These are phyloP conservation scores for Embiotoca jacksoni DNA, from an alignment of 2,113 vertebrate species.

Conservation along the genomic window DNA sequence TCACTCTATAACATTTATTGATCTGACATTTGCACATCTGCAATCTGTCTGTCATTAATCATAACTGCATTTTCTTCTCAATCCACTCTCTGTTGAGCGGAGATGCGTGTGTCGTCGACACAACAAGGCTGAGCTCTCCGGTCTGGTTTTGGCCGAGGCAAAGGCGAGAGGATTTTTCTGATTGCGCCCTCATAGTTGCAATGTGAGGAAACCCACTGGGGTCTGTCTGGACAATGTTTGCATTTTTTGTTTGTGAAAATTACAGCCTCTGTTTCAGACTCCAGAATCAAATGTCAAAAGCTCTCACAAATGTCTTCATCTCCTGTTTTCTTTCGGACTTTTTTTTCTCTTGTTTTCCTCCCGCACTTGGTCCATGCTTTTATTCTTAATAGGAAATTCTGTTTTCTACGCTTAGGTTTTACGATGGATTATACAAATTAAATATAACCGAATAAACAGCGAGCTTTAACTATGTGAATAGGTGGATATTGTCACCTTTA, in stretches of 20 bases:
- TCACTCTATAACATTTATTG: constrained; percentile 47
- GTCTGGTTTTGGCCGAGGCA: constrained; percentile 31
- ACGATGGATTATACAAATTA: background rate
- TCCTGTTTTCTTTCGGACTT: constrained; percentile 20
- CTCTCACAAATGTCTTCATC: constrained; percentile 38
- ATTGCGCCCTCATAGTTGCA: constrained; percentile 62
- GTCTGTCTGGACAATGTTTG: constrained; percentile 22
- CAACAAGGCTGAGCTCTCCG: background rate
- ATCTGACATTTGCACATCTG: constrained; percentile 65
- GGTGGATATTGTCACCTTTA: background rate
- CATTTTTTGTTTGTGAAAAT: constrained; percentile 26
- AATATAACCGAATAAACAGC: background rate
- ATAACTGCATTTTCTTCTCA: constrained; percentile 30
- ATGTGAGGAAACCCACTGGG: constrained; percentile 39
- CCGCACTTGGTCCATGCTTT: background rate
- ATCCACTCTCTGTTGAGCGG: constrained; percentile 10
- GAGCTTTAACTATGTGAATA: background rate
- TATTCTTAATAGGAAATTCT: background rate
- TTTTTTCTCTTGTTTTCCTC: background rate
- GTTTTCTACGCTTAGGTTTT: background rate
- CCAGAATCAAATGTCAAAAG: constrained; percentile 56
- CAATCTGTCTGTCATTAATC: constrained; percentile 43
- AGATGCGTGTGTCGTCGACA: constrained; percentile 13
- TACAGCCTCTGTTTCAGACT: constrained; percentile 44
- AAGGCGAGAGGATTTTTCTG: constrained; percentile 33